A percentile compares a stretch with the other conserved stretches of the same genome.
Evolutionary conservation across 2,888 invertebrate genomes (phyloP).

Genomic region (Eumacrocentrus americanus): DNA sequence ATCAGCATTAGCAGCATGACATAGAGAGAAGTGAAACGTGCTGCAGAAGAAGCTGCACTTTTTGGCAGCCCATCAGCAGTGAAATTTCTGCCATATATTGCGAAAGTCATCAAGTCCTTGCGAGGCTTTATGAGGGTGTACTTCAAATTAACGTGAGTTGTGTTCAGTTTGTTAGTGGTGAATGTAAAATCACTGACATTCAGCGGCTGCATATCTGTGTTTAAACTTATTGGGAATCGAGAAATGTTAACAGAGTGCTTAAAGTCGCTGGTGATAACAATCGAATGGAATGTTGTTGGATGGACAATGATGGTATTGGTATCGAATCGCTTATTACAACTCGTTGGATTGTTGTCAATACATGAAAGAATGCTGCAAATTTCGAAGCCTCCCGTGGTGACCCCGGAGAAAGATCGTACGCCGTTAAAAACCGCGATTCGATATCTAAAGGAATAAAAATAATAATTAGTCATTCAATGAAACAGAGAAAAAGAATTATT

Average conservation of each 20-base stretch:
- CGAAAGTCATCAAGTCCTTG: slow-evolving; percentile 44
- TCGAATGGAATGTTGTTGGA: slow-evolving; percentile 41
- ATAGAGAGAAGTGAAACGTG: slow-evolving; percentile 20
- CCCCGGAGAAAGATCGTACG: slow-evolving; percentile 30
- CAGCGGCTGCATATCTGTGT: slow-evolving; percentile 36
- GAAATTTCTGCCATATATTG: slow-evolving; percentile 47
- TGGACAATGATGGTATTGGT: slow-evolving; percentile 33
- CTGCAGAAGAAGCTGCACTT: slow-evolving; percentile 29
- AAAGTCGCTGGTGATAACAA: slow-evolving; percentile 39
- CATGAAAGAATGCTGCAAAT: slow-evolving; percentile 43
- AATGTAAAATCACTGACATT: slow-evolving; percentile 37
- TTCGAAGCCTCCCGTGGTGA: slow-evolving; percentile 36
- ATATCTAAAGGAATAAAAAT: slow-evolving; percentile 36
- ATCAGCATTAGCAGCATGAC: slow-evolving; percentile 31
- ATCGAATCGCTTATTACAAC: slow-evolving; percentile 37
- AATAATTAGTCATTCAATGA: slow-evolving; percentile 28
- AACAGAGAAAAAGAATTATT: slow-evolving; percentile 32
- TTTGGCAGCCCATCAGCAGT: slow-evolving; percentile 34
- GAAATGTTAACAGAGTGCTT: slow-evolving; percentile 25
- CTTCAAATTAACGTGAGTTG: slow-evolving; percentile 32
- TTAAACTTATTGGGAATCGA: slow-evolving; percentile 38
- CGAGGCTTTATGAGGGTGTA: slow-evolving; percentile 35
- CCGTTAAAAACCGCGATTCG: slow-evolving; percentile 49
- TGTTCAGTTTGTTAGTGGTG: slow-evolving; percentile 24
- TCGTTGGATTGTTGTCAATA: slow-evolving; percentile 32